A percentile compares a stretch with the other conserved stretches of the same genome.
Conservation (phyloP, 2,113 vertebrate species). For the Connochaetes taurinus region DNA sequence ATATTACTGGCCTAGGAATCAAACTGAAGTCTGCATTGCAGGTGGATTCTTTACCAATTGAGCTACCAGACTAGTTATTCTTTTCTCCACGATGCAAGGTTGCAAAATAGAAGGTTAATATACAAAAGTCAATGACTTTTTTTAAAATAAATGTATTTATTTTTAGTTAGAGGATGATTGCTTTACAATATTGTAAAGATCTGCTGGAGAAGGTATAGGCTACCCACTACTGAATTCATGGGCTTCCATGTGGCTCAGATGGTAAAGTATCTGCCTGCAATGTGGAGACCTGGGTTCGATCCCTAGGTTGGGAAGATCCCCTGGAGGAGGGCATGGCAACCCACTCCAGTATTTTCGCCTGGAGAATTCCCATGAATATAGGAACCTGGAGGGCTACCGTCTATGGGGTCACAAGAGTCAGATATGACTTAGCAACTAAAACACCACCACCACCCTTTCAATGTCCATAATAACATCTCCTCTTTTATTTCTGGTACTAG, state of each 20-base stretch:
- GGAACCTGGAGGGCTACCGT: not conserved
- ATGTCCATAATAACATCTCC: not conserved
- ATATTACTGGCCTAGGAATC: not conserved
- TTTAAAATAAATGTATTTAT: not conserved
- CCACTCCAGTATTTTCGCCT: not conserved
- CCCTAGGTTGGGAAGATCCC: not conserved
- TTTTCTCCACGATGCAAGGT: not conserved
- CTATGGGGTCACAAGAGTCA: not conserved
- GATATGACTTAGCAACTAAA: not conserved
- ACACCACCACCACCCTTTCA: not conserved
- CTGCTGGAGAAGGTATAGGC: not conserved
- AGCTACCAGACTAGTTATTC: not conserved
- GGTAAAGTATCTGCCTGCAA: not conserved
- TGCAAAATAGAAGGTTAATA: not conserved
- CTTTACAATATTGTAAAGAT: not conserved
- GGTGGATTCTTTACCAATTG: not conserved
- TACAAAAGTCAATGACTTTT: not conserved
- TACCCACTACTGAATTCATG: not conserved
- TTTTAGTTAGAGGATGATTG: not conserved
- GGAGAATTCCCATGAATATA: not conserved
- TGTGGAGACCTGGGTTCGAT: not conserved
- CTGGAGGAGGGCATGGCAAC: not conserved
- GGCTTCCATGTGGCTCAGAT: not conserved
- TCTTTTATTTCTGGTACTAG: not conserved
- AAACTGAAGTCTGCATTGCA: not conserved